These are phyloP conservation scores for Limnephilus rhombicus DNA, from an alignment of 2,888 invertebrate genomes.

Conservation along the genomic window DNA sequence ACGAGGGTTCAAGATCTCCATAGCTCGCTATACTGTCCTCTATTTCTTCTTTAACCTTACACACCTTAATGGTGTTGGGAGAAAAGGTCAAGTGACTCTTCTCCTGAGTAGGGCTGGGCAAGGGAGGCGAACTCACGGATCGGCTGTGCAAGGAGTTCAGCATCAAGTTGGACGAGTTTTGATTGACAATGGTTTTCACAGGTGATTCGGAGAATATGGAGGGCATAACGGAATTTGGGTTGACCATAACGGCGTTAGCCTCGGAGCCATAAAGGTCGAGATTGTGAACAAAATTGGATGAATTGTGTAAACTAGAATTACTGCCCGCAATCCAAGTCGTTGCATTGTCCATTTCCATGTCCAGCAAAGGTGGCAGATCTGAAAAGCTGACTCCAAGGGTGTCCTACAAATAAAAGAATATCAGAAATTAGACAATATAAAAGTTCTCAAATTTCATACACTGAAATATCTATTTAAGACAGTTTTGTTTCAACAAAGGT, in stretches of 20 bases:
- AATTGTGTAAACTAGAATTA: conserved; percentile 77
- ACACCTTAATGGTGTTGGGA: conserved; percentile 82
- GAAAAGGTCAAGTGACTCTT: conserved; percentile 86
- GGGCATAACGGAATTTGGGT: conserved; percentile 94
- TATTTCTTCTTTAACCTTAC: conserved; percentile 74
- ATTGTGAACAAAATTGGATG: conserved; percentile 82
- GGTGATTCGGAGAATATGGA: conserved; percentile 80
- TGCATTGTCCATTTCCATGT: conserved; percentile 82
- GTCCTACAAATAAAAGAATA: conserved; percentile 73
- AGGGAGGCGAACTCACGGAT: conserved; percentile 71
- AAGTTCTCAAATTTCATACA: conserved; percentile 2
- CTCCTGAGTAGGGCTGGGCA: conserved; percentile 81
- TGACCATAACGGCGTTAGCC: conserved; percentile 89
- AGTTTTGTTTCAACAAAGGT: not conserved
- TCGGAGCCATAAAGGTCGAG: conserved; percentile 84
- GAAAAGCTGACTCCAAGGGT: conserved; percentile 80
- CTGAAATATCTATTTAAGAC: not conserved
- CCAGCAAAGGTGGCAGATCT: conserved; percentile 80
- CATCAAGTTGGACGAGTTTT: conserved; percentile 75
- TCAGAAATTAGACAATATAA: conserved; percentile 23
- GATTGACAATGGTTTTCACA: conserved; percentile 73
- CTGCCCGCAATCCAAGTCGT: conserved; percentile 68
- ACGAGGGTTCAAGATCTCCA: conserved; percentile 73
- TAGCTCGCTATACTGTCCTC: conserved; percentile 58
- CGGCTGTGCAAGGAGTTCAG: conserved; percentile 74